These are phyloP conservation scores for Epicauta chinensis DNA, from an alignment of 1,140 invertebrate genomes.

Conservation along the genomic window DNA sequence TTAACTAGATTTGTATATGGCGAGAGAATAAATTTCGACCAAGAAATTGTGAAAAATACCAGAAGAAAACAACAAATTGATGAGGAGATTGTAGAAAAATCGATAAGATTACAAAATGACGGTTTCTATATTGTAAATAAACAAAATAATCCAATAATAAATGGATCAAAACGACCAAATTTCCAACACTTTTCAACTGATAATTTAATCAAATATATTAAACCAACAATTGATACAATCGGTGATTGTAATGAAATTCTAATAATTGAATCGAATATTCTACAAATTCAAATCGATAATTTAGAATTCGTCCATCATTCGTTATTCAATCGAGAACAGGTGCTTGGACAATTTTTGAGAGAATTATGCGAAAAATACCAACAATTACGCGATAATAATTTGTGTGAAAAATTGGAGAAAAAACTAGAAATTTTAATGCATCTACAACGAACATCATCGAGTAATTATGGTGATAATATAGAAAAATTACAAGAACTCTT, in stretches of 20 bases:
- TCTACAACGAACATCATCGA: constrained; percentile 19
- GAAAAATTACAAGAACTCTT: constrained; percentile 37
- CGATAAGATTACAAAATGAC: not conserved
- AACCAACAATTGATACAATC: constrained; percentile 5
- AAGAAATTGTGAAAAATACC: too few species aligned
- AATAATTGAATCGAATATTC: constrained; percentile 31
- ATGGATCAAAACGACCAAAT: constrained; percentile 17
- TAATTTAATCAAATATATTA: constrained; percentile 8
- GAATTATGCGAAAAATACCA: constrained; percentile 37
- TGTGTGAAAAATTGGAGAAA: constrained; percentile 30
- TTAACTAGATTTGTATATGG: not conserved
- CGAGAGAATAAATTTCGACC: not conserved
- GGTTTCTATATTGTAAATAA: not conserved
- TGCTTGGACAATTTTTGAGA: constrained; percentile 38
- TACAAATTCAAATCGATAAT: constrained; percentile 39
- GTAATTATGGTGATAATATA: constrained; percentile 30
- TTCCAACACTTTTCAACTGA: constrained; percentile 10
- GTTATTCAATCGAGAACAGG: constrained; percentile 42
- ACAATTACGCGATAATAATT: not conserved
- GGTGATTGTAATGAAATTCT: constrained; percentile 34
- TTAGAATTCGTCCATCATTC: constrained; percentile 43
- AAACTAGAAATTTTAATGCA: constrained; percentile 40
- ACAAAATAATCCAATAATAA: constrained; percentile 19
- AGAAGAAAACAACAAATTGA: not conserved
- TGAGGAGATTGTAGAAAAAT: not conserved